Percentiles rank a stretch among this genome's conserved stretches.
Evolutionary conservation across 2,113 vertebrate genomes (phyloP).

Genomic region (Pelvicachromis taeniatus): DNA sequence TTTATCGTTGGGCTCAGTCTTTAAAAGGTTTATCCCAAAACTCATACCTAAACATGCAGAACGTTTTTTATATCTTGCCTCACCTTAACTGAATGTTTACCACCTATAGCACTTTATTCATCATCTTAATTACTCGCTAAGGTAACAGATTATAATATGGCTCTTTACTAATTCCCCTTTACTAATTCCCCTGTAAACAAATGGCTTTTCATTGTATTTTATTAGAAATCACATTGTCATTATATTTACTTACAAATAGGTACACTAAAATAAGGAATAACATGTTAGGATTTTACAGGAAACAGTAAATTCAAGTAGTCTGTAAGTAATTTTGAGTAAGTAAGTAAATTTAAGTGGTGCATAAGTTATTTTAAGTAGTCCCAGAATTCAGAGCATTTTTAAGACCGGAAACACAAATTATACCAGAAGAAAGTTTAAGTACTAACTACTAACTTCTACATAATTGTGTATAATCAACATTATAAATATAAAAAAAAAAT

Average conservation of each 20-base stretch:
- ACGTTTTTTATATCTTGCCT: not conserved
- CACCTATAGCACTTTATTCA: not conserved
- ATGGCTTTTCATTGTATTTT: not conserved
- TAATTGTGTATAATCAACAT: not conserved
- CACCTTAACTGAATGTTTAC: not conserved
- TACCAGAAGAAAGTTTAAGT: not conserved
- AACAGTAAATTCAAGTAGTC: not conserved
- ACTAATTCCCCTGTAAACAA: not conserved
- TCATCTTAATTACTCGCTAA: not conserved
- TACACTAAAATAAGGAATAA: not conserved
- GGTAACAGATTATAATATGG: not conserved
- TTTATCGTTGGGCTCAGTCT: not conserved
- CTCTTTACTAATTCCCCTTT: not conserved
- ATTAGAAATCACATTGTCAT: not conserved
- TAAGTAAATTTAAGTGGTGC: not conserved
- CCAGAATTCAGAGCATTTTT: not conserved
- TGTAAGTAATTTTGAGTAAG: not conserved
- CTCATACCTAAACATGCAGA: not conserved
- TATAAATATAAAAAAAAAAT: not conserved
- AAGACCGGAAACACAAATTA: not conserved
- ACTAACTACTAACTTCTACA: not conserved
- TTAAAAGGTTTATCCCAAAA: not conserved
- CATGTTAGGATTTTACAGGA: not conserved
- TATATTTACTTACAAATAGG: not conserved
- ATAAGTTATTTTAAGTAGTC: not conserved